A percentile compares a stretch with the other conserved stretches of the same genome.
These are phyloP conservation scores for Carpatolechia fugitivella DNA, from an alignment of 2,888 invertebrate genomes.

Conservation along the genomic window DNA sequence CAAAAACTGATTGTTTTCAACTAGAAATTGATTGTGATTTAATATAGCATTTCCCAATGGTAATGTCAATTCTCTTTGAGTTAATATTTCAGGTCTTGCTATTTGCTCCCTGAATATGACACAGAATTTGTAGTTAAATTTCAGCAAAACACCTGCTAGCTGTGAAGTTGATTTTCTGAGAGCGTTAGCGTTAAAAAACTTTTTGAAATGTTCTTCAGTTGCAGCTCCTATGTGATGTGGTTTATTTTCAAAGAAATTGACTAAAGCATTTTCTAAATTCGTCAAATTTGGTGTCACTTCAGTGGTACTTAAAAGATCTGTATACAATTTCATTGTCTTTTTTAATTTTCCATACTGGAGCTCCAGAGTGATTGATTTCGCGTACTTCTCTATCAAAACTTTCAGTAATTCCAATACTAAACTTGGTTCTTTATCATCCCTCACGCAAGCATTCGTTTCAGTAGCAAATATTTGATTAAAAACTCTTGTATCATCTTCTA, in stretches of 20 bases:
- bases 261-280: slow-evolving; percentile 75
- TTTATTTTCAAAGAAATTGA: slow-evolving; percentile 79
- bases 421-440: slow-evolving; percentile 70
- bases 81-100: slow-evolving; percentile 60
- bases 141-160: slow-evolving; percentile 79
- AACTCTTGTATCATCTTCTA: slow-evolving; percentile 62
- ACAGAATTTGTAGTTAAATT: slow-evolving; percentile 70
- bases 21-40: slow-evolving; percentile 55
- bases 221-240: slow-evolving; percentile 78
- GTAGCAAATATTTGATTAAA: slow-evolving; percentile 58
- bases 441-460: slow-evolving; percentile 53
- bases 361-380: slow-evolving; percentile 47
- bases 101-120: slow-evolving; percentile 68
- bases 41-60: slow-evolving; percentile 77
- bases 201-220: slow-evolving; percentile 72
- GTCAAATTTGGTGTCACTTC: slow-evolving; percentile 67
- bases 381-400: slow-evolving; percentile 67
- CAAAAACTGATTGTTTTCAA: slow-evolving; percentile 68
- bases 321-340: slow-evolving; percentile 64
- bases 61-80: slow-evolving; percentile 82
- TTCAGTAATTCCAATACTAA: slow-evolving; percentile 73
- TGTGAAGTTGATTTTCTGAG: slow-evolving; percentile 78
- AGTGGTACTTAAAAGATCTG: slow-evolving; percentile 57
- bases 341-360: slow-evolving; percentile 52
- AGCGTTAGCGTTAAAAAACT: slow-evolving; percentile 71